Conservation (phyloP, 2,888 invertebrate species). For the Ochropleura leucogaster region DNA sequence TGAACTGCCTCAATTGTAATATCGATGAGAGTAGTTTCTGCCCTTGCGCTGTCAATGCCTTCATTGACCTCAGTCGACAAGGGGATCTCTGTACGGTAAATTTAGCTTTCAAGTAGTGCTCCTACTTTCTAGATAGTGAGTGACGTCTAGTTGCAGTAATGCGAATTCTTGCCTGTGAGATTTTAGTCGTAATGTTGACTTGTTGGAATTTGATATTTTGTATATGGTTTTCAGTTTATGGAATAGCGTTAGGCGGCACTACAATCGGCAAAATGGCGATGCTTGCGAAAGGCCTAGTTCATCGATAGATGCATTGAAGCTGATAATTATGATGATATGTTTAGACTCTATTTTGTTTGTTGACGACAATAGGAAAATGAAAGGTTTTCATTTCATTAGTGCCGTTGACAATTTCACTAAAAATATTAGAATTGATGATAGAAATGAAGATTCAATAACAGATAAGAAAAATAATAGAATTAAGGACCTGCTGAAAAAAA, state of each 20-base stretch:
- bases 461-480: not conserved
- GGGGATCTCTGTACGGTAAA: conserved; percentile 65
- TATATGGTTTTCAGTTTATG: not conserved
- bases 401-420: not conserved
- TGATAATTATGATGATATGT: not conserved
- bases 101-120: conserved; percentile 69
- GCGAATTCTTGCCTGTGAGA: conserved; percentile 37
- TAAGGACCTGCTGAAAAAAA: not conserved
- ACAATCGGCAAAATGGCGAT: not conserved
- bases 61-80: conserved; percentile 74
- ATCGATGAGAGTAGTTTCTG: conserved; percentile 54
- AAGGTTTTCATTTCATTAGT: not conserved
- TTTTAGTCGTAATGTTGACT: not conserved
- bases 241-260: not conserved
- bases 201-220: not conserved
- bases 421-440: not conserved
- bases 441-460: not conserved
- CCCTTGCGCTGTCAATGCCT: conserved; percentile 78
- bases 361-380: not conserved
- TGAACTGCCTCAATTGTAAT: conserved; percentile 57
- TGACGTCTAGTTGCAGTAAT: conserved; percentile 59
- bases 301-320: not conserved
- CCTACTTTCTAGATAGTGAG: conserved; percentile 67
- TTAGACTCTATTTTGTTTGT: not conserved
- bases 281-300: not conserved